Evolutionary conservation across 2,888 invertebrate species (phyloP), one percentile per base, ranked within the genome.

Genomic region (Dermolepida albohirtum): DNA sequence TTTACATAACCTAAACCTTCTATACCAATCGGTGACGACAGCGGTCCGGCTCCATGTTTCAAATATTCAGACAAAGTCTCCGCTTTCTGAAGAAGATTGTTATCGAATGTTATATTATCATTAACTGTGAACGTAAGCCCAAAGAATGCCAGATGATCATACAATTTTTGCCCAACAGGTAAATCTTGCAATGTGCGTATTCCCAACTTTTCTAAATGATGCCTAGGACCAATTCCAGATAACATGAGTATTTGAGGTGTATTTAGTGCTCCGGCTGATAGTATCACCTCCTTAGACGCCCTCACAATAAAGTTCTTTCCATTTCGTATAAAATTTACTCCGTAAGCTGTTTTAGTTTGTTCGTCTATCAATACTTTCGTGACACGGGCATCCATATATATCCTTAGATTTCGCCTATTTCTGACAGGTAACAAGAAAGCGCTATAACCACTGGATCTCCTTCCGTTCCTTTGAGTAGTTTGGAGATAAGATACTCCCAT

Each of bases 161-260:
- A 89, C 52, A 91, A 77, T 14, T 86, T 87, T 74, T 86, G 80
- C 0, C 92, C 93, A 0, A 93, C 91, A 0, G 90, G 91, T 12
- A 92, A 82, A 72, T 90, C 86, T 71, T 88, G 83, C 2, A 91
- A 74, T 0, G 91, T 80, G 0, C 89, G 87, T 71, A 92, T 86
- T 0, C 85, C 80, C 40, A 85, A 75, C 59, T 87, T 83, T 70
- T 86, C 77, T 52, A 91, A 79, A 72, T 91, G 89, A 2, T 86
- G 80, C 73, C 80, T 85, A 1, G 91, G 91, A 0, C 91, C 91
- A 11, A 91, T 80, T 1, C 95, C 95, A 6, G 95, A 95, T 5
- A 97, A 82, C 93, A 96, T 94, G 8, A 97, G 86, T 1, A 97
- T 80, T 81, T 97, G 96, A 0, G 97, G 95, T 0, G 95, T 92